phyloP scores from a whole-genome alignment of 2,797 vertebrate genomes.

The Lepus oiostolus region DNA sequence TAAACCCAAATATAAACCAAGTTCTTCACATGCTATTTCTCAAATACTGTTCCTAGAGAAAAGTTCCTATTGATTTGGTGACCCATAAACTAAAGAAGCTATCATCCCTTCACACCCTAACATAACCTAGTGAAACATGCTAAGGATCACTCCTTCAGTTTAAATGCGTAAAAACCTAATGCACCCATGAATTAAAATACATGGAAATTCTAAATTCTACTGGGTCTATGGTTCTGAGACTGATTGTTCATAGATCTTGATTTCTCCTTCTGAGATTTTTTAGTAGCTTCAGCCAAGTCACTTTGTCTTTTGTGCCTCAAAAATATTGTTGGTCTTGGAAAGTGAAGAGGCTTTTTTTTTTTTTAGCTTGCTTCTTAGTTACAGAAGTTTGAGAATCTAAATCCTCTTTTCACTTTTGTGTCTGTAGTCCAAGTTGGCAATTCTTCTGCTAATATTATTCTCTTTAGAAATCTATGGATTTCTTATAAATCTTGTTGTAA shows the following conservation, averaged over 20 bases:
- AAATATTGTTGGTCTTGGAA: not conserved
- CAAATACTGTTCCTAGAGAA: not conserved
- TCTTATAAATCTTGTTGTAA: slow-evolving; percentile 11
- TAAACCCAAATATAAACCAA: not conserved
- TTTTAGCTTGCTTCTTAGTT: not conserved
- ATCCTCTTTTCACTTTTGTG: not conserved
- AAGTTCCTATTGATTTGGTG: not conserved
- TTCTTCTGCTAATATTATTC: not conserved
- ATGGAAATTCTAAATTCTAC: slow-evolving; percentile 25
- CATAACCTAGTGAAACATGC: not conserved
- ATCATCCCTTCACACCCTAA: not conserved
- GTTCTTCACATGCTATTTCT: not conserved
- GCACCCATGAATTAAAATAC: not conserved
- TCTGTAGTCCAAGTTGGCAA: not conserved
- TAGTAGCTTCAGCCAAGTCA: not conserved
- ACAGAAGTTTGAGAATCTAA: not conserved
- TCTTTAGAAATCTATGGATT: not conserved
- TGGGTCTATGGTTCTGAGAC: not conserved
- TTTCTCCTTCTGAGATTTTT: not conserved
- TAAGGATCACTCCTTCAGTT: not conserved
- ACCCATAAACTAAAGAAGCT: not conserved
- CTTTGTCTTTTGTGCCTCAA: not conserved
- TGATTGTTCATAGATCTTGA: not conserved
- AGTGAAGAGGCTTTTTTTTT: not conserved
- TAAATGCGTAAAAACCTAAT: not conserved